phyloP scores from a whole-genome alignment of 2,888 invertebrate genomes.

The Lasiommata megera region DNA sequence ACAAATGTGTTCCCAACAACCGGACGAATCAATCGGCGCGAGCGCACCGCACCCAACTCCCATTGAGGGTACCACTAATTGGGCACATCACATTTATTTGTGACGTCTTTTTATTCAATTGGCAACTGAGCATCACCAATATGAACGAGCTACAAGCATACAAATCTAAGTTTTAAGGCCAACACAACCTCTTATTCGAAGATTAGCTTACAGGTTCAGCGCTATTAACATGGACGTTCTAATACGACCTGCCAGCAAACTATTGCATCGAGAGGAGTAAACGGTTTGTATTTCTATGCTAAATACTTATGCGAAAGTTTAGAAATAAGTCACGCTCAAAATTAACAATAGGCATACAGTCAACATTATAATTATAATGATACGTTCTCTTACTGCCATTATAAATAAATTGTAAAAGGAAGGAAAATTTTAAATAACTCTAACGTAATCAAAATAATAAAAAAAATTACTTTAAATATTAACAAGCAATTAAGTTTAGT shows the following conservation, averaged over 20 bases:
- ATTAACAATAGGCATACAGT: neutral
- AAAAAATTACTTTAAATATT: neutral
- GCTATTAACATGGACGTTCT: conserved; percentile 51
- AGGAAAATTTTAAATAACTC: neutral
- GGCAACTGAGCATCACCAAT: conserved; percentile 18
- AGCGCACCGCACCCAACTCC: conserved; percentile 60
- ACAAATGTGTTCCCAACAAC: conserved; percentile 48
- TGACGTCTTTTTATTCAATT: conserved; percentile 38
- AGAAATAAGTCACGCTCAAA: neutral
- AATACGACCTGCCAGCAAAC: conserved; percentile 48
- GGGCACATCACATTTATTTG: conserved; percentile 40
- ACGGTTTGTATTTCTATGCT: conserved; percentile 20
- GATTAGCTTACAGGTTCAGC: conserved; percentile 38
- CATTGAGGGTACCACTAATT: conserved; percentile 58
- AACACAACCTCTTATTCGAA: conserved; percentile 33
- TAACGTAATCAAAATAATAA: neutral
- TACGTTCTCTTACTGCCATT: neutral
- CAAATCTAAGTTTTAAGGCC: conserved; percentile 8
- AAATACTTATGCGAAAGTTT: conserved; percentile 16
- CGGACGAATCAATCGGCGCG: conserved; percentile 74
- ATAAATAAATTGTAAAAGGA: neutral
- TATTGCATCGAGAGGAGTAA: conserved; percentile 25
- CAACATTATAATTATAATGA: neutral
- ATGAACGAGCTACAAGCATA: conserved; percentile 7
- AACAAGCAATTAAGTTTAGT: no score